Conservation (phyloP, 2,113 vertebrate species). For the Plectropomus leopardus region DNA sequence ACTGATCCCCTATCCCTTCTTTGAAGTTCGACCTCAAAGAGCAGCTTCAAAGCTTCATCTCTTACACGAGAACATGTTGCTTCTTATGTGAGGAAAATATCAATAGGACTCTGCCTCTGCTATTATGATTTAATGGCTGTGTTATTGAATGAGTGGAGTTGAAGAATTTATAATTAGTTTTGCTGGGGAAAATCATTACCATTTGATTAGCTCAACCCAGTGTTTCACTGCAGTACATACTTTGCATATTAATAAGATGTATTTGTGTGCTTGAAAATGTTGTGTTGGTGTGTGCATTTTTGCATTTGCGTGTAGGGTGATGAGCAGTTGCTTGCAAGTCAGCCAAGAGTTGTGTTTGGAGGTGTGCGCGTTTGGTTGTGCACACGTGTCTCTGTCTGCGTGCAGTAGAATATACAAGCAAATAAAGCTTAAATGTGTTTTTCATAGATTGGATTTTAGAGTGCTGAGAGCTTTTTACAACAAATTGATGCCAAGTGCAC, state of each 20-base stretch:
- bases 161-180: constrained; percentile 78
- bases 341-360: too few relatives aligned
- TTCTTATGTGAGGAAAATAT: constrained; percentile 80
- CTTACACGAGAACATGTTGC: constrained; percentile 60
- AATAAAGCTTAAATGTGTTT: constrained; percentile 16
- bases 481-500: constrained; percentile 28
- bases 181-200: constrained; percentile 74
- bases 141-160: constrained; percentile 74
- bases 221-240: constrained; percentile 56
- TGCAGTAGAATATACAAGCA: background rate
- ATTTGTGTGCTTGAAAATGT: constrained; percentile 13
- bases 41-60: constrained; percentile 78
- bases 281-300: background rate
- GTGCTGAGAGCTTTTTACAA: constrained; percentile 14
- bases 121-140: constrained; percentile 71
- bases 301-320: background rate
- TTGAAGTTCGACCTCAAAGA: constrained; percentile 81
- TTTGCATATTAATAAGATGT: constrained; percentile 65
- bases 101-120: constrained; percentile 67
- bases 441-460: constrained; percentile 9
- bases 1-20: constrained; percentile 52
- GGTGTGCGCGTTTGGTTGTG: background rate
- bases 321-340: too few relatives aligned
- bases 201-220: constrained; percentile 72
- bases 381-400: background rate